phyloP scores from a whole-genome alignment of 2,113 vertebrate genomes.

The Embiotoca jacksoni region DNA sequence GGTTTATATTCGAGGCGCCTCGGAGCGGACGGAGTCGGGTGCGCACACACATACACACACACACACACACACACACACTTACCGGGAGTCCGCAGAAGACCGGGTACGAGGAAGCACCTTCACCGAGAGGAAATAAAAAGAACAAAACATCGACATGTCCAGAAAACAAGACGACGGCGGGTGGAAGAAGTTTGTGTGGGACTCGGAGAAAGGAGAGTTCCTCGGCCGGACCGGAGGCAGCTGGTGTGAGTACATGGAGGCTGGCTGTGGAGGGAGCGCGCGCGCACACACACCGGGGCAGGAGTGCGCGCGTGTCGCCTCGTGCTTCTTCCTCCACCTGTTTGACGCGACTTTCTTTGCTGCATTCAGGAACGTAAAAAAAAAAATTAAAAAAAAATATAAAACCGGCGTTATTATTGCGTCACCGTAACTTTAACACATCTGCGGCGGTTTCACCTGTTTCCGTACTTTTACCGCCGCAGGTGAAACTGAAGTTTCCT shows the following conservation, averaged over 20 bases:
- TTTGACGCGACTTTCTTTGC: conserved; percentile 78
- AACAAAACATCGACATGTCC: conserved; percentile 55
- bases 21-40: conserved; percentile 58
- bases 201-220: conserved; percentile 91
- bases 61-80: conserved; percentile 10
- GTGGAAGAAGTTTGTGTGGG: conserved; percentile 93
- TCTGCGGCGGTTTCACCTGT: too few relatives aligned
- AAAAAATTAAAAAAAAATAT: too few relatives aligned
- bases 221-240: conserved; percentile 91
- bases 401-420: too few relatives aligned
- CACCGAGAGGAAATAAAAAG: not conserved
- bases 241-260: conserved; percentile 88
- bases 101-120: not conserved
- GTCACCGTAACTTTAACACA: too few relatives aligned
- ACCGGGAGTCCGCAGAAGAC: conserved; percentile 3
- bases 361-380: conserved; percentile 15
- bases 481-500: too few relatives aligned
- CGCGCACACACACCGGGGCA: not conserved
- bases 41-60: conserved; percentile 16
- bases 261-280: not conserved
- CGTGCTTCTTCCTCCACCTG: conserved; percentile 75
- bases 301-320: conserved; percentile 18
- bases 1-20: conserved; percentile 78
- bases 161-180: conserved; percentile 89
- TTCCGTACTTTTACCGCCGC: too few relatives aligned